Evolutionary conservation across 2,797 vertebrate species (phyloP), one percentile per base, ranked within the genome.

Genomic region (Martes flavigula): DNA sequence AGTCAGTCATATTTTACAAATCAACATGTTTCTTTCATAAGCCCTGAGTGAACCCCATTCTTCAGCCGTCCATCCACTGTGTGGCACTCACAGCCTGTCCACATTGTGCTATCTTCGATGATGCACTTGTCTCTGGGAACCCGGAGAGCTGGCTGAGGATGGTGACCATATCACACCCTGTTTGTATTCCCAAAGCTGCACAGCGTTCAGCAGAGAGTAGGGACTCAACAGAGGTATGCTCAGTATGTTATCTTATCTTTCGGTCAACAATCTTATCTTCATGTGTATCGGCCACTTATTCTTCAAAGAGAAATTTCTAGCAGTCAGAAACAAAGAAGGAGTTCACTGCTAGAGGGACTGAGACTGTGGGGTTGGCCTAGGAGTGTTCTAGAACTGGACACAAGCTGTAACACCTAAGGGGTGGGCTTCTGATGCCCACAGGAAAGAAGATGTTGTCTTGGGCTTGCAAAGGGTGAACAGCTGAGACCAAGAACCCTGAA

Each of bases 1-100:
- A 87, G 6, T 75, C 68, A 90, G 62, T 95, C 54, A 81, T 58
- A 46, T 96, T 95, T 97, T 66, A 86, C 70, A 66, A 84, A 51
- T 51, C 32, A 43, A 15, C 54, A 13, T 18, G 9, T n/a, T 93
- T 89, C 30, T 93, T 35, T 27, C 23, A 35, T 3, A 3, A 0
- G 14, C 5, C 51, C 12, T 11, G 32, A 32, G 4, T 18, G 13
- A 81, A 51, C 4, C 87, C n/a, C 15, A 27, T 14, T 62, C 35
- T 51, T 64, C 0, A 0, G 11, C 18, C 6, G 5, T 18, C 4
- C 3, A 43, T 54, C 23, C 38, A 9, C 56, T 9, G 17, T 0
- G 0, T 0, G 64, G 35, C 3, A 1, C 77, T 30, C 23, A 21
- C 0, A 5, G 56, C 11, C 20, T 4, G 5, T 3, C n/a, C 1